Evolutionary conservation across 2,797 vertebrate genomes (phyloP).

Genomic region (Esox masquinongy): DNA sequence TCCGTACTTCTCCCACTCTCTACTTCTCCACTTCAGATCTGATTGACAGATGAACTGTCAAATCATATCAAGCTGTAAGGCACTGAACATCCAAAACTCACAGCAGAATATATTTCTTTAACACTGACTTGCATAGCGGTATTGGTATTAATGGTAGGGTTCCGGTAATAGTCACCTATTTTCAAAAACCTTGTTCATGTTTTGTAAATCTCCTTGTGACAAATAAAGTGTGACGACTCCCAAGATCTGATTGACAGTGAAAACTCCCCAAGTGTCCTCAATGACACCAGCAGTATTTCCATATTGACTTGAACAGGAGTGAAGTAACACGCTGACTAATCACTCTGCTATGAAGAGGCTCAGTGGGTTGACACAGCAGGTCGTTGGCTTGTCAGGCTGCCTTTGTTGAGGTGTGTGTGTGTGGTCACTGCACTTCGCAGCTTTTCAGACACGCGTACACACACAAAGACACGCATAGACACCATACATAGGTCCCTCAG

Average conservation of each 20-base stretch:
- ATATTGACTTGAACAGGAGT: slow-evolving; percentile 35
- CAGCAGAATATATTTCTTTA: slow-evolving; percentile 9
- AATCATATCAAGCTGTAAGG: background rate
- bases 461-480: background rate
- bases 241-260: background rate
- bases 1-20: background rate
- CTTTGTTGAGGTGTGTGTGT: slow-evolving; percentile 35
- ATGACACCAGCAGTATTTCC: slow-evolving; percentile 36
- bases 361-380: slow-evolving; percentile 55
- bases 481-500: slow-evolving; percentile 31
- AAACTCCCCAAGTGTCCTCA: slow-evolving; percentile 11
- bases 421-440: slow-evolving; percentile 5
- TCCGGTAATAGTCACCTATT: background rate
- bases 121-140: background rate
- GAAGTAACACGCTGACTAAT: slow-evolving; percentile 59
- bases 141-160: background rate
- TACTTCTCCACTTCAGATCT: background rate
- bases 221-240: background rate
- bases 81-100: background rate
- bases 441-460: slow-evolving; percentile 2
- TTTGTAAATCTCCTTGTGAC: background rate
- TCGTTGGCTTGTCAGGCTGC: slow-evolving; percentile 45
- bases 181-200: background rate
- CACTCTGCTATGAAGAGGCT: slow-evolving; percentile 57
- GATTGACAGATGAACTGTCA: background rate